Base-by-base conservation (phyloP, 2,888 invertebrate genomes). In the Ennomos erosarius region DNA sequence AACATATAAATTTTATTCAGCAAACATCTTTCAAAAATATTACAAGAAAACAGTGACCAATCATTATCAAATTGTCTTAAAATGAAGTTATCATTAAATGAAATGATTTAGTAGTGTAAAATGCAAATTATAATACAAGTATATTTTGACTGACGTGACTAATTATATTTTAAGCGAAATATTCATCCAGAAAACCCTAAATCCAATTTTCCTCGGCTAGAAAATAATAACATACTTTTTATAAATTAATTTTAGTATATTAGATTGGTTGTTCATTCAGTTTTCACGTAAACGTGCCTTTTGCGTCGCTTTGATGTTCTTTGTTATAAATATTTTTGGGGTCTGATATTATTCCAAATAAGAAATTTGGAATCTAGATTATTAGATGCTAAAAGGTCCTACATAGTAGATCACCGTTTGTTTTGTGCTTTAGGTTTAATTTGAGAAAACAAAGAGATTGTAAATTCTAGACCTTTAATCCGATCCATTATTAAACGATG, bases 211-310 rank as follows among this genome's bases (percentile, higher is more conserved):
- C 71, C 62, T 68, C 64, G 62, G 55, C 56, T 68, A 67, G 59
- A 57, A 74, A 69, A 79, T 71, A 76, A 63, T 73, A 76, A 74
- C 74, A 73, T 73, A 69, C 73, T 69, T 74, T 71, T 69, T 74
- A 75, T 71, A 70, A 75, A 75, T 26, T 6, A 26, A 26, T 26
- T 26, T 0, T 26, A 5, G 3, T 77, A 71, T 76, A 74, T 79
- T 68, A 71, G 59, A 71, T 68, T 58, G 53, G 67, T 73, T 75
- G 72, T 73, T 78, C 71, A 76, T 78, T 75, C 65, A 67, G 71
- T 73, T 73, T 76, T 70, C 69, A 55, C 68, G 65, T 60, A 38
- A 62, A 54, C 64, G 47, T 65, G 54, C 53, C 58, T 53, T 59
- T 53, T 52, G 39, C 53, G 48, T 44, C 26, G 39, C 58, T 59